Evolutionary conservation across 2,888 invertebrate species (phyloP), one percentile per base, ranked within the genome.

Genomic region (Chrysopilus asiliformis): DNA sequence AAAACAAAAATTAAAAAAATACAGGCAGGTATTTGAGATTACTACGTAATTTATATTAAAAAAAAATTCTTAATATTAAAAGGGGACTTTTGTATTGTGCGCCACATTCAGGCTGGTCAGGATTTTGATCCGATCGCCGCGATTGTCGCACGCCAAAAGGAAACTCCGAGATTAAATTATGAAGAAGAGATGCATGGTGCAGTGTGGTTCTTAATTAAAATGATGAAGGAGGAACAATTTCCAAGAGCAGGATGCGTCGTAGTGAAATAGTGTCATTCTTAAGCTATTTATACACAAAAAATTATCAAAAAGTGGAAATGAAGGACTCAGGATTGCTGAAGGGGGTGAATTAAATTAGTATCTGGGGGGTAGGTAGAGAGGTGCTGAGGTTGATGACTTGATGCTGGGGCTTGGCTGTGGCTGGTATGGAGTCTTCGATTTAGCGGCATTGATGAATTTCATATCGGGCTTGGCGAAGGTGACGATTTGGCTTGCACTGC

Each of bases 391-490:
- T 32, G 19, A 26, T 18, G 18, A 36, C 29, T 27, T 26, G 34
- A 34, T 28, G 34, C 17, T 17, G 22, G 5, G 35, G 24, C 17
- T 29, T 30, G 29, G 8, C 14, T 14, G 33, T n/a, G 4, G 24
- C 3, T 13, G 32, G 32, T 2, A 10, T 17, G 17, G 16, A 29
- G 10, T 32, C 32, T 9, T 27, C 57, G 33, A 64, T 58, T 74
- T 74, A 74, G 49, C 69, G 69, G 3, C 71, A n/a, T n/a, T n/a
- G n/a, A n/a, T n/a, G n/a, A n/a, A n/a, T n/a, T n/a, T n/a, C n/a
- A n/a, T 48, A 52, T 74, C 75, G 49, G 74, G 73, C 45, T 70
- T 72, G 58, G 67, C 67, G 65, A 74, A 74, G 2, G 66, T 67
- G 4, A 71, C 71, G 1, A 71, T 51, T 36, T 72, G 72, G 50